phyloP scores from a whole-genome alignment of 2,888 invertebrate species.

The Ceramica pisi region DNA sequence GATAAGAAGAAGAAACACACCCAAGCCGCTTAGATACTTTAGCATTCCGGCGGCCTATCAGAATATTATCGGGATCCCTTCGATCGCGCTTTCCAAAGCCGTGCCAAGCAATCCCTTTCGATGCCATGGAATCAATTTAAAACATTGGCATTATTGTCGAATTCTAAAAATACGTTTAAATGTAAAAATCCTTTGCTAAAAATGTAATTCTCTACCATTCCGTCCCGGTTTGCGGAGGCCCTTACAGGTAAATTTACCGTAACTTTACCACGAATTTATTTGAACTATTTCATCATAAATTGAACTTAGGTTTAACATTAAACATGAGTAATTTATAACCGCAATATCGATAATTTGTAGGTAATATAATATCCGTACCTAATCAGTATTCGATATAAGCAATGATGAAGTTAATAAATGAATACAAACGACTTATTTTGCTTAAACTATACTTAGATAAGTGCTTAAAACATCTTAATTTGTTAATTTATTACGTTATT shows the following conservation, averaged over 20 bases:
- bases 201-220: no score
- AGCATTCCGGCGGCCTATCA: no score
- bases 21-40: no score
- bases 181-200: no score
- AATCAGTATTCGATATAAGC: constrained; percentile 33
- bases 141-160: no score
- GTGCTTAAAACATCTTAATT: constrained; percentile 25
- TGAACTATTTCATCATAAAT: constrained; percentile 18
- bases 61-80: no score
- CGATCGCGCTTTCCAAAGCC: no score
- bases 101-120: no score
- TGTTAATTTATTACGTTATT: constrained; percentile 25
- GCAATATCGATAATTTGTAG: constrained; percentile 21
- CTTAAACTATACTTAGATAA: constrained; percentile 3
- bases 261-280: constrained; percentile 7
- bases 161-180: no score
- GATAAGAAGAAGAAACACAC: no score
- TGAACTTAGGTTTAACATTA: constrained; percentile 4
- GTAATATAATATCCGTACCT: constrained; percentile 11
- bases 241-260: neutral
- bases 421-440: constrained; percentile 32
- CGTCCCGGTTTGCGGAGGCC: no score
- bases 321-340: constrained; percentile 19
- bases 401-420: constrained; percentile 25
- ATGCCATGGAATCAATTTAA: no score